Evolutionary conservation across 2,888 invertebrate species (phyloP).

Genomic region (Rhamphomyia laevipes): DNA sequence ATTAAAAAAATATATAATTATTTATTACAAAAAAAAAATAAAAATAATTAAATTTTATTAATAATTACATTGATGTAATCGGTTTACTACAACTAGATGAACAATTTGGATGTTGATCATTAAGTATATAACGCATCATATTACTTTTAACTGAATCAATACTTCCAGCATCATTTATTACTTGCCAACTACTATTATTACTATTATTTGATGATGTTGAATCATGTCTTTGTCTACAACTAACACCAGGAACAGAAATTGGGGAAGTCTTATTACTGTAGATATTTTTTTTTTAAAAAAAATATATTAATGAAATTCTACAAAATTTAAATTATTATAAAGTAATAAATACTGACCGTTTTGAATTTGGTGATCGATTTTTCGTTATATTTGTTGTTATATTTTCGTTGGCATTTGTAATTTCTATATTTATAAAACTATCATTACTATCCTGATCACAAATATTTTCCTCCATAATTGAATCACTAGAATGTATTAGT

Average conservation of each 20-base stretch:
- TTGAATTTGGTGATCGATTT: constrained; percentile 31
- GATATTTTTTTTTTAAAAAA: no score
- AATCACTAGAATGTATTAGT: neutral
- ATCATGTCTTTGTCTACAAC: constrained; percentile 48
- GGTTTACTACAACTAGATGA: neutral
- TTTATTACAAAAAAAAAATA: neutral
- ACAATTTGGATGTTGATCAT: constrained; percentile 4
- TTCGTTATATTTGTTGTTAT: constrained; percentile 9
- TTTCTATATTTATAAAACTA: constrained; percentile 36
- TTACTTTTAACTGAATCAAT: constrained; percentile 30
- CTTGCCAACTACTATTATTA: constrained; percentile 60
- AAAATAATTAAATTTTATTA: neutral
- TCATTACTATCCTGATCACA: constrained; percentile 34
- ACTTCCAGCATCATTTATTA: constrained; percentile 56
- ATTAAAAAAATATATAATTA: neutral
- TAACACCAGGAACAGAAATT: constrained; percentile 46
- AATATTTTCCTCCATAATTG: neutral
- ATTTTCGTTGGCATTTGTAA: constrained; percentile 28
- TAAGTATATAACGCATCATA: constrained; percentile 12
- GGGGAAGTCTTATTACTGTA: constrained; percentile 45
- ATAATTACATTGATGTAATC: neutral
- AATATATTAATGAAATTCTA: no score
- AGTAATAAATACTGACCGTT: constrained; percentile 25
- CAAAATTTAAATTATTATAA: neutral
- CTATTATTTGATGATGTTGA: constrained; percentile 45